phyloP scores from a whole-genome alignment of 1,140 invertebrate species.

The Alviniconcha marisindica region DNA sequence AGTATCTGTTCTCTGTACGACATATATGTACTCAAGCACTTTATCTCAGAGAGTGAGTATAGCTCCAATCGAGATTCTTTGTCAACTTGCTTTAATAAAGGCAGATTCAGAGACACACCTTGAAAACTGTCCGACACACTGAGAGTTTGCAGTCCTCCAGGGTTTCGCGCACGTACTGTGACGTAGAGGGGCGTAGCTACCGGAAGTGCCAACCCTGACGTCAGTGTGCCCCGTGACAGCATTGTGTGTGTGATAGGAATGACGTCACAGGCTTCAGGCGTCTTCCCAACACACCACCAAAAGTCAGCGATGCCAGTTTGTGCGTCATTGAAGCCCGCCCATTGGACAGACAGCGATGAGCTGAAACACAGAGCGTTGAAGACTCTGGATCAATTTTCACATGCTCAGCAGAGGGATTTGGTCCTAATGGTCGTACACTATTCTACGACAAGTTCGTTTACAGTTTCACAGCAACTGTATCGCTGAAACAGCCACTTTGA shows the following conservation, averaged over 20 bases:
- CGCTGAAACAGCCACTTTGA: too few species aligned
- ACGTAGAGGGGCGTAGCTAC: constrained; percentile 39
- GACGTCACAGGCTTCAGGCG: constrained; percentile 45
- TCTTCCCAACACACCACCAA: constrained; percentile 50
- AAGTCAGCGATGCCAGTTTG: constrained; percentile 57
- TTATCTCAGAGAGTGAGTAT: too few species aligned
- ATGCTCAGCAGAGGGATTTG: too few species aligned
- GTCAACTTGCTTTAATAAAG: too few species aligned
- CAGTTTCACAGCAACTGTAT: too few species aligned
- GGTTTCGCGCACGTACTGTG: constrained; percentile 51
- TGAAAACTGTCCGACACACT: constrained; percentile 50
- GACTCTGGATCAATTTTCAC: background rate
- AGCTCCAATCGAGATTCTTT: too few species aligned
- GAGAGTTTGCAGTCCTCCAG: constrained; percentile 40
- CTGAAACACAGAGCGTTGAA: constrained; percentile 33
- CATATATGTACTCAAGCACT: too few species aligned
- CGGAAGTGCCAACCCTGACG: constrained; percentile 42
- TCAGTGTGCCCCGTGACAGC: constrained; percentile 34
- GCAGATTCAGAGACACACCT: too few species aligned
- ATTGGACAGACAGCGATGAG: constrained; percentile 39
- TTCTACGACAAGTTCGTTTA: too few species aligned
- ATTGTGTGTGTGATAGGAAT: constrained; percentile 27
- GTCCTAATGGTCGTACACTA: too few species aligned
- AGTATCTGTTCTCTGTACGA: too few species aligned
- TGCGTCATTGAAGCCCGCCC: constrained; percentile 57